A percentile compares a stretch with the other conserved stretches of the same genome.
These are phyloP conservation scores for Carterocephalus palaemon DNA, from an alignment of 2,888 invertebrate species.

Conservation along the genomic window DNA sequence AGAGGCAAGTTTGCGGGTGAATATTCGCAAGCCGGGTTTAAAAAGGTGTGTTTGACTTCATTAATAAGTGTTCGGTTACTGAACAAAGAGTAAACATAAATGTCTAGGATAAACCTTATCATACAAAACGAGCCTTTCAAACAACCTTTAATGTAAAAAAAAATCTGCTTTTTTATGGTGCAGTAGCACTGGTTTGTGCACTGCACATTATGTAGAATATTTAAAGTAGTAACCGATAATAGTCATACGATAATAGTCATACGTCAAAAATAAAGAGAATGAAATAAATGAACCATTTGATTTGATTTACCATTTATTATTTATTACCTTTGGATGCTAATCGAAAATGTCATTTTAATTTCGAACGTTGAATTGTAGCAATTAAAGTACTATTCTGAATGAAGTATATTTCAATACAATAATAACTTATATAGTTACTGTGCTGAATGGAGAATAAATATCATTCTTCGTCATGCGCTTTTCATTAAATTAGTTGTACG, in stretches of 20 bases:
- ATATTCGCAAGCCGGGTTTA: conserved; percentile 57
- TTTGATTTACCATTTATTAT: too few relatives aligned
- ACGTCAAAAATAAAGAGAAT: conserved; percentile 1
- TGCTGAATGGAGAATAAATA: too few relatives aligned
- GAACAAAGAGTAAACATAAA: conserved; percentile 44
- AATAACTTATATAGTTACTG: too few relatives aligned
- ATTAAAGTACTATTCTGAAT: too few relatives aligned
- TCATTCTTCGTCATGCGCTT: too few relatives aligned
- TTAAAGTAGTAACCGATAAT: conserved; percentile 11
- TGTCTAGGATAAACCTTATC: conserved; percentile 46
- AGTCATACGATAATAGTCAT: neutral
- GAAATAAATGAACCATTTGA: conserved; percentile 21
- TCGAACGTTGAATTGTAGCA: too few relatives aligned
- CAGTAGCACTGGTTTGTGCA: conserved; percentile 1
- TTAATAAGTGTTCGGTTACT: conserved; percentile 65
- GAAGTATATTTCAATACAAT: too few relatives aligned
- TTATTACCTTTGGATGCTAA: too few relatives aligned
- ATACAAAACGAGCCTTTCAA: conserved; percentile 42
- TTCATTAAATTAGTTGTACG: too few relatives aligned
- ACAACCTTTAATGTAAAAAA: conserved; percentile 12
- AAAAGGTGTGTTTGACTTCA: conserved; percentile 74
- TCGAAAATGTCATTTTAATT: too few relatives aligned
- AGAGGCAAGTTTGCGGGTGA: conserved; percentile 45
- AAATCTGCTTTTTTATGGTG: conserved; percentile 2
- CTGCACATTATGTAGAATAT: conserved; percentile 9